Evolutionary conservation across 2,797 vertebrate species (phyloP).

Genomic region (Sparus aurata): DNA sequence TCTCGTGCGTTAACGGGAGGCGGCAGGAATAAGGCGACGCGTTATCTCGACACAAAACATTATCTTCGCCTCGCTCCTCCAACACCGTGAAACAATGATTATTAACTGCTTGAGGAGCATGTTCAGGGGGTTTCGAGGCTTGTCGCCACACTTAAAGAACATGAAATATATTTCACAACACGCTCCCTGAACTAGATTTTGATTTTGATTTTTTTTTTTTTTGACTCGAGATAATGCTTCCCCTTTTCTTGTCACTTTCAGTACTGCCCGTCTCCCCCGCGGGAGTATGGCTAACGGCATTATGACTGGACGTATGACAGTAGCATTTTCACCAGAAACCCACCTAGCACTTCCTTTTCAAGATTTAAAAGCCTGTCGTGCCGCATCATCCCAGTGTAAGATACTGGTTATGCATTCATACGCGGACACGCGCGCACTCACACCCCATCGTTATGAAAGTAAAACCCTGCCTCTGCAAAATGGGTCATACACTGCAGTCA

Average conservation of each 20-base stretch:
- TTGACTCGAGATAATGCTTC: conserved; percentile 48
- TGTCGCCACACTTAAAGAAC: conserved; percentile 69
- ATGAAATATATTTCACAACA: conserved; percentile 66
- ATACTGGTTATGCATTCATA: conserved; percentile 66
- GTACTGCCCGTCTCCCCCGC: conserved; percentile 27
- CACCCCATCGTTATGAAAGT: conserved; percentile 79
- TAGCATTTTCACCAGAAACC: conserved; percentile 78
- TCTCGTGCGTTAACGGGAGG: conserved; percentile 74
- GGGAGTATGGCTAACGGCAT: conserved; percentile 65
- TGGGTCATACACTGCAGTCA: conserved; percentile 82
- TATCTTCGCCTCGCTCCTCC: conserved; percentile 69
- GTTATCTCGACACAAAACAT: conserved; percentile 78
- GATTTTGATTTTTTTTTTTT: not conserved
- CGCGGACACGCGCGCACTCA: conserved; percentile 49
- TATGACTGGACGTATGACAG: conserved; percentile 70
- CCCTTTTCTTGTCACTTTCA: conserved; percentile 54
- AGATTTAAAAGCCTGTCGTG: conserved; percentile 73
- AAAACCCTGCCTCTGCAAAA: conserved; percentile 81
- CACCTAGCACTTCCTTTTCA: conserved; percentile 80
- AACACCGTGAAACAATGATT: conserved; percentile 77
- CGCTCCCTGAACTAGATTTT: conserved; percentile 31
- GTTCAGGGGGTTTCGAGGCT: conserved; percentile 63
- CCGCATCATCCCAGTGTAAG: conserved; percentile 67
- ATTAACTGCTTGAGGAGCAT: conserved; percentile 72
- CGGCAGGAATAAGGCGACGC: conserved; percentile 70